Conservation (phyloP, 2,888 invertebrate species). For the Ectemnius continuus region DNA sequence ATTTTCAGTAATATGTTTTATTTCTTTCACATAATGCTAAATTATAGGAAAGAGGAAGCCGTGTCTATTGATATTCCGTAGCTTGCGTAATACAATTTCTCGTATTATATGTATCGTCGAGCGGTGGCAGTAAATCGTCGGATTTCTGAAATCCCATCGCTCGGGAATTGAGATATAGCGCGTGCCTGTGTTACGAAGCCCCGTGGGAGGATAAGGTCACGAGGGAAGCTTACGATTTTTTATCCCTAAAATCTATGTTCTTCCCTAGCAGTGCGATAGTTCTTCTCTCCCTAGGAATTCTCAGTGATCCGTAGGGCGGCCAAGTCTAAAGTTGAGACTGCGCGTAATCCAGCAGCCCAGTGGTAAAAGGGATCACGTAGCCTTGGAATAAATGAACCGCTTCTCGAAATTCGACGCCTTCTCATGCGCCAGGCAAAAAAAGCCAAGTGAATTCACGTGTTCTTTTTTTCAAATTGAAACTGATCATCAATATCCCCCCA, state of each 20-base stretch:
- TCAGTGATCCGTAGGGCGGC: slow-evolving; percentile 10
- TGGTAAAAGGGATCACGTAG: too few relatives aligned
- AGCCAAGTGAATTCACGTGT: too few relatives aligned
- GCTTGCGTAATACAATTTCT: neutral
- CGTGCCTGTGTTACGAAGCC: slow-evolving; percentile 19
- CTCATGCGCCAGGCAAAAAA: too few relatives aligned
- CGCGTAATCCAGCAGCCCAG: too few relatives aligned
- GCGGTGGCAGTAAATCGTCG: slow-evolving; percentile 5
- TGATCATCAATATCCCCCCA: too few relatives aligned
- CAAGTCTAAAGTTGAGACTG: slow-evolving; percentile 24
- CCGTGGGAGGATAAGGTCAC: slow-evolving; percentile 18
- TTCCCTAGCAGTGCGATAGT: neutral
- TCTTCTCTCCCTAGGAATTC: slow-evolving; percentile 8
- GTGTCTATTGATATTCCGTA: neutral
- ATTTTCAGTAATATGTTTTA: too few relatives aligned
- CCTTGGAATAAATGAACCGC: too few relatives aligned
- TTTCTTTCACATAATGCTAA: too few relatives aligned
- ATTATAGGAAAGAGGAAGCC: neutral
- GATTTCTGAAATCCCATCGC: slow-evolving; percentile 22
- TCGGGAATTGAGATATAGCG: slow-evolving; percentile 22
- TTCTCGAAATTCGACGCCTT: too few relatives aligned
- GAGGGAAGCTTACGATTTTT: slow-evolving; percentile 27
- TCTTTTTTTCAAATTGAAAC: too few relatives aligned
- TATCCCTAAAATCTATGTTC: slow-evolving; percentile 27
- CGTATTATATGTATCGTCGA: neutral